A percentile compares a stretch with the other conserved stretches of the same genome.
phyloP scores from a whole-genome alignment of 2,797 vertebrate species.

The Spatula clypeata region DNA sequence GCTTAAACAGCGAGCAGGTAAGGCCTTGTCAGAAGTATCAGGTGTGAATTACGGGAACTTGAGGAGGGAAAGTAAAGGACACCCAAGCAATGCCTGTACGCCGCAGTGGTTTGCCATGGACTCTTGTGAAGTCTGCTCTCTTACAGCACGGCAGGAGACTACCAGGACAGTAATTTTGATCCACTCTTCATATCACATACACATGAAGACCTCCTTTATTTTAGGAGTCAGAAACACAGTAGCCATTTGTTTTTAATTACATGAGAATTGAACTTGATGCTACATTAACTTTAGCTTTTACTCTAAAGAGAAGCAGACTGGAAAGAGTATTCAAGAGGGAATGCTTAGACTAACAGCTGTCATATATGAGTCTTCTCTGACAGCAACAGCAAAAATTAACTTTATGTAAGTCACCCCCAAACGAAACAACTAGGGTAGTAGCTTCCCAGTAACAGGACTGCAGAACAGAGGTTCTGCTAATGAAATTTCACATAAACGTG shows the following conservation, averaged over 20 bases:
- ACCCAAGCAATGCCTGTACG: neutral
- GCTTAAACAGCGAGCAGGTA: neutral
- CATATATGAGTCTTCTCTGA: neutral
- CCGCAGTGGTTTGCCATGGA: neutral
- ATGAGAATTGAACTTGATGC: neutral
- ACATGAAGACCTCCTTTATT: neutral
- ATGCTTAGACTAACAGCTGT: neutral
- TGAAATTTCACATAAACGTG: neutral
- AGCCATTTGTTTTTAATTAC: slow-evolving; percentile 26
- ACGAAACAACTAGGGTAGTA: neutral
- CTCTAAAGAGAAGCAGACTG: neutral
- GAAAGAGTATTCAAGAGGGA: slow-evolving; percentile 3
- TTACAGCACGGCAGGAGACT: neutral
- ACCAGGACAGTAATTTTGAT: neutral
- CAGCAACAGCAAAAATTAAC: neutral
- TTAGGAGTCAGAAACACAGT: neutral
- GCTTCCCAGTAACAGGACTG: neutral
- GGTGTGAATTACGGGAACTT: neutral
- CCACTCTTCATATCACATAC: neutral
- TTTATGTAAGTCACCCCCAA: neutral
- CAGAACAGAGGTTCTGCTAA: neutral
- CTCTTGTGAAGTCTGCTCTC: neutral
- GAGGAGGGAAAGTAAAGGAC: neutral
- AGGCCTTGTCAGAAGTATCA: neutral
- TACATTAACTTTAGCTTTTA: slow-evolving; percentile 23